These are phyloP conservation scores for Melieria crassipennis DNA, from an alignment of 2,888 invertebrate species.

Conservation along the genomic window DNA sequence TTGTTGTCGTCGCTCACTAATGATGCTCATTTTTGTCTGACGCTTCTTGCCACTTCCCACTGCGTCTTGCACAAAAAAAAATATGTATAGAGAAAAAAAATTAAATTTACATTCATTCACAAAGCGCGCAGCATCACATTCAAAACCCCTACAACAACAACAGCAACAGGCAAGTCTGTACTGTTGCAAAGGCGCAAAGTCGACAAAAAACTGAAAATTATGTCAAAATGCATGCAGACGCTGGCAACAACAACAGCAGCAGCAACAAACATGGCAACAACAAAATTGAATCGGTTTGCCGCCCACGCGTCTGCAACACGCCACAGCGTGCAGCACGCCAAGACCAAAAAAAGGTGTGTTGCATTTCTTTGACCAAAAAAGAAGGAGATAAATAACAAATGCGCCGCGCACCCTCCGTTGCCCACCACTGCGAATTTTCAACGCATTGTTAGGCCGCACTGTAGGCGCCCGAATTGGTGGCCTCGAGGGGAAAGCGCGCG, in stretches of 20 bases:
- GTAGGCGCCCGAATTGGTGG: slow-evolving; percentile 10
- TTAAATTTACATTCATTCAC: slow-evolving; percentile 26
- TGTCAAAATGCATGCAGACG: neutral
- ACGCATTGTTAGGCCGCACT: slow-evolving; percentile 33
- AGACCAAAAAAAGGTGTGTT: slow-evolving; percentile 17
- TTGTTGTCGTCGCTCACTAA: slow-evolving; percentile 32
- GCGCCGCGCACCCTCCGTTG: too few relatives aligned
- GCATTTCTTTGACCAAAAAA: neutral
- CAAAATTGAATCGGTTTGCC: slow-evolving; percentile 25
- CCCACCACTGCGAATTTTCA: slow-evolving; percentile 14
- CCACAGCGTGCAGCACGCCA: slow-evolving; percentile 3
- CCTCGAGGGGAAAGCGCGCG: slow-evolving; percentile 18
- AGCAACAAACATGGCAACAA: slow-evolving; percentile 9
- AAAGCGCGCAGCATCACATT: slow-evolving; percentile 16
- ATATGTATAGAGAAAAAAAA: slow-evolving; percentile 16
- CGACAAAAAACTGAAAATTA: too few relatives aligned
- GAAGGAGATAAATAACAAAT: too few relatives aligned
- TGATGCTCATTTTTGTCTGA: slow-evolving; percentile 33
- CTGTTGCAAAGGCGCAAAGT: neutral
- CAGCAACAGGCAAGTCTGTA: neutral
- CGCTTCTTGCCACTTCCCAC: slow-evolving; percentile 5
- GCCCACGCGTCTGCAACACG: slow-evolving; percentile 26
- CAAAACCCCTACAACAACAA: neutral
- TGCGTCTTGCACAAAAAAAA: slow-evolving; percentile 9
- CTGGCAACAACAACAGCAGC: slow-evolving; percentile 14